phyloP scores from a whole-genome alignment of 2,888 invertebrate species.

The Drosophila prostipennis region DNA sequence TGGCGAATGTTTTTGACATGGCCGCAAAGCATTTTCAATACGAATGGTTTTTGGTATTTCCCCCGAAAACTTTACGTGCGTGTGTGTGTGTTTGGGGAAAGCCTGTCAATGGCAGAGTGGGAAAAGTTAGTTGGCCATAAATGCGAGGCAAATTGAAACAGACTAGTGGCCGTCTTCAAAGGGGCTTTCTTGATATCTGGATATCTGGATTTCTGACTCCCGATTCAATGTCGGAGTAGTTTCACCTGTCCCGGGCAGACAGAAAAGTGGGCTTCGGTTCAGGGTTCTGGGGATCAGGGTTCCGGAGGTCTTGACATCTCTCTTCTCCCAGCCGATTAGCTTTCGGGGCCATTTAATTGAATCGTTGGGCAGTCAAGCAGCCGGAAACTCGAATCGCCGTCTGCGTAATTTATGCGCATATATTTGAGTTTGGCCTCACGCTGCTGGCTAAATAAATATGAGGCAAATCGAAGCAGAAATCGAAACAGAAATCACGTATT shows the following conservation, averaged over 20 bases:
- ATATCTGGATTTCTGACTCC: not conserved
- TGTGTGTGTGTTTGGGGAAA: not conserved
- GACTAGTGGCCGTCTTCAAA: slow-evolving; percentile 7
- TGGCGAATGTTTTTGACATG: slow-evolving; percentile 33
- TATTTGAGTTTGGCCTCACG: slow-evolving; percentile 36
- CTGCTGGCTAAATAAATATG: slow-evolving; percentile 21
- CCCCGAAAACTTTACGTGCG: slow-evolving; percentile 8
- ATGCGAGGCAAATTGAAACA: slow-evolving; percentile 17
- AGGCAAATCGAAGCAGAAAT: slow-evolving; percentile 7
- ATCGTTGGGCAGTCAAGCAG: slow-evolving; percentile 41
- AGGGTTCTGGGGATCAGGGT: not conserved
- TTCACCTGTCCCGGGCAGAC: not conserved
- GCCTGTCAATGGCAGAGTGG: slow-evolving; percentile 15
- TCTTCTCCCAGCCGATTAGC: slow-evolving; percentile 13
- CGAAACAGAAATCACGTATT: slow-evolving; percentile 34
- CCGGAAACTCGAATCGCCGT: slow-evolving; percentile 12
- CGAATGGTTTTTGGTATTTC: slow-evolving; percentile 11
- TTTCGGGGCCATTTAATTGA: slow-evolving; percentile 36
- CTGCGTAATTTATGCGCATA: slow-evolving; percentile 73
- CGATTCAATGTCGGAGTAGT: no score
- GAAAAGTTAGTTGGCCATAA: slow-evolving; percentile 8
- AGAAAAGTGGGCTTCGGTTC: not conserved
- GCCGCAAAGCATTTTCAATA: slow-evolving; percentile 30
- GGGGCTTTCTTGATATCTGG: not conserved
- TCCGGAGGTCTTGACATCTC: not conserved